phyloP scores from a whole-genome alignment of 2,888 invertebrate genomes.

The Apodemia zela region DNA sequence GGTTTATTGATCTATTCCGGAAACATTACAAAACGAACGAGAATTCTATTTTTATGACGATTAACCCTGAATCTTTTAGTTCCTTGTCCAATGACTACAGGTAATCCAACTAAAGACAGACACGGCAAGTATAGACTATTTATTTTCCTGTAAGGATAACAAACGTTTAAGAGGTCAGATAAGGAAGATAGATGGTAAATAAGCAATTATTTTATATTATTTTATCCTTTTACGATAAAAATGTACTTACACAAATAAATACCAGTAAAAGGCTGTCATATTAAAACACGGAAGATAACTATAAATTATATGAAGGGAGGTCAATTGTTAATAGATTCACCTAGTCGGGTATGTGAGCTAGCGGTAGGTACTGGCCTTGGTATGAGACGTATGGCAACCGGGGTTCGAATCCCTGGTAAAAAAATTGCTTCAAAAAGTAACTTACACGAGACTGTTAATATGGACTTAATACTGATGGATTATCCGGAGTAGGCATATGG shows the following conservation, averaged over 20 bases:
- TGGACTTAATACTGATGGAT: too few species aligned
- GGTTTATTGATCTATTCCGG: too few species aligned
- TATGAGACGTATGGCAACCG: too few species aligned
- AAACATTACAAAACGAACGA: background rate
- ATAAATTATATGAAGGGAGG: too few species aligned
- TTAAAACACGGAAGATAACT: too few species aligned
- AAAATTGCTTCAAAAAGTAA: too few species aligned
- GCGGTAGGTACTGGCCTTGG: too few species aligned
- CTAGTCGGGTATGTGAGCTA: too few species aligned
- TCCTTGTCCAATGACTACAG: background rate
- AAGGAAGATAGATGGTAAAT: background rate
- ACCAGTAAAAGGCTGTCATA: background rate
- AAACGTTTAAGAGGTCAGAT: background rate
- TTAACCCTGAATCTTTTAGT: background rate
- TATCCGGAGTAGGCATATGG: too few species aligned
- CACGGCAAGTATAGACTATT: background rate
- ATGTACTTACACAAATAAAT: background rate
- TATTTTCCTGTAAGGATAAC: constrained; percentile 6
- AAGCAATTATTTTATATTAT: background rate
- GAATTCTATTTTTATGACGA: background rate
- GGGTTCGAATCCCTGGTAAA: too few species aligned
- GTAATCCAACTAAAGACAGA: background rate
- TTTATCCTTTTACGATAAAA: background rate
- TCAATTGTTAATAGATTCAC: too few species aligned
- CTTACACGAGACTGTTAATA: too few species aligned